phyloP scores from a whole-genome alignment of 2,888 invertebrate species.

The Ischnus inquisitorius region DNA sequence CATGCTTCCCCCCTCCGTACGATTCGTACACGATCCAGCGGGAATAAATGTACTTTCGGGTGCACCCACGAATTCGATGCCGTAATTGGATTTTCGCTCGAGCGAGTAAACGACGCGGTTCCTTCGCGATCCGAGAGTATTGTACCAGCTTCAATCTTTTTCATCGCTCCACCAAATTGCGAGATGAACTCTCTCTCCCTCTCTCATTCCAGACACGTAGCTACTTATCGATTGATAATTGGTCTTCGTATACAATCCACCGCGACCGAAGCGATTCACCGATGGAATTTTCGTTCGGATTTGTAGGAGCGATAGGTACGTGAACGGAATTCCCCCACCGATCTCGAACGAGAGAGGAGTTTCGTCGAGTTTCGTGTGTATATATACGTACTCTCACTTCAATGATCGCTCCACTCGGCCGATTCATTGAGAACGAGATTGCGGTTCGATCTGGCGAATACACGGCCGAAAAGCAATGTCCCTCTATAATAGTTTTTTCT shows the following conservation, averaged over 20 bases:
- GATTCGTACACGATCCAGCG: neutral
- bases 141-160: slow-evolving; percentile 31
- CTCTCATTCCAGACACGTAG: slow-evolving; percentile 58
- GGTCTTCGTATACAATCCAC: slow-evolving; percentile 27
- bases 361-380: neutral
- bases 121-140: slow-evolving; percentile 9
- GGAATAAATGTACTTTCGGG: slow-evolving; percentile 21
- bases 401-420: slow-evolving; percentile 40
- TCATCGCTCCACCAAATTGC: slow-evolving; percentile 37
- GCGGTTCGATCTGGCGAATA: slow-evolving; percentile 13
- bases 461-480: neutral
- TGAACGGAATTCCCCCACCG: slow-evolving; percentile 40
- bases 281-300: slow-evolving; percentile 59
- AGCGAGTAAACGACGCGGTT: slow-evolving; percentile 19
- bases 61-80: slow-evolving; percentile 21
- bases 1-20: neutral
- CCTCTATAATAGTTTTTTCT: slow-evolving; percentile 11
- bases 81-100: slow-evolving; percentile 60
- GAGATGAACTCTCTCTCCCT: slow-evolving; percentile 28
- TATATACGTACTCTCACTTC: slow-evolving; percentile 23
- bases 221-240: slow-evolving; percentile 67
- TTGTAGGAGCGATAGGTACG: slow-evolving; percentile 51
- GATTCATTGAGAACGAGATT: slow-evolving; percentile 38
- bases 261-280: slow-evolving; percentile 40
- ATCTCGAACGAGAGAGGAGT: slow-evolving; percentile 25